Base-by-base conservation (phyloP, 2,797 vertebrate species). In the Micromesistius poutassou region DNA sequence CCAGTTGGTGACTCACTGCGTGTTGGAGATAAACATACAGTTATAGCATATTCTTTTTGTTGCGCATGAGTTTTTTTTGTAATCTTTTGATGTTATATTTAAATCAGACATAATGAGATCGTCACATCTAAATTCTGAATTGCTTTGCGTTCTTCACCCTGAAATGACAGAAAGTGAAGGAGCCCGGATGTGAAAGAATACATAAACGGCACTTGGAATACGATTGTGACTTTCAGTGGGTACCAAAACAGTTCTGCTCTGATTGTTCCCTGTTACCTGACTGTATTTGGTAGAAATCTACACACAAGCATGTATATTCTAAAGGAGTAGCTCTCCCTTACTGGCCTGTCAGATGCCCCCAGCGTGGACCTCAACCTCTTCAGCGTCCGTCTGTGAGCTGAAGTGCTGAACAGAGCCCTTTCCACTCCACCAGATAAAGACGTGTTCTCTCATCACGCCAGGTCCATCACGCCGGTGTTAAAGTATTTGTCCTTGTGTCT, bases 401-500 rank as follows among this genome's bases (percentile, higher is more conserved):
- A 50, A 50, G 16, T 22, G 46, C 46, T 50, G 46, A 50, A 19
- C 46, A 50, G 22, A 50, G 46, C 46, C 5, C 19, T 50, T 50
- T 50, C 19, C 5, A 22, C 16, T 50, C 46, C 19, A 50, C 46
- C 46, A 5, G 16, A 50, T 50, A 4, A 22, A 50, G 46, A 50
- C 46, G 4, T 22, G 16, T 22, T 50, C 6, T 19, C 46, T 5
- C 46, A 50, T 50, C 19, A 22, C 5, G 46, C 5, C 46, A 4
- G 1, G 46, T 19, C 46, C 16, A 12, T 50, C 46, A 22, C 16
- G 19, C 16, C 46, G 1, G 46, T 6, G 46, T 22, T 19, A 13
- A 42, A 42, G 40, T 42, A 16, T 42, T 42, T 80, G 75, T 35
- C 66, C 35, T 79, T 75, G 13, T 16, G 16, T 8, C 30, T n/a